Percentiles rank a stretch among this genome's conserved stretches.
phyloP scores from a whole-genome alignment of 1,140 invertebrate species.

The Bombus picipes region DNA sequence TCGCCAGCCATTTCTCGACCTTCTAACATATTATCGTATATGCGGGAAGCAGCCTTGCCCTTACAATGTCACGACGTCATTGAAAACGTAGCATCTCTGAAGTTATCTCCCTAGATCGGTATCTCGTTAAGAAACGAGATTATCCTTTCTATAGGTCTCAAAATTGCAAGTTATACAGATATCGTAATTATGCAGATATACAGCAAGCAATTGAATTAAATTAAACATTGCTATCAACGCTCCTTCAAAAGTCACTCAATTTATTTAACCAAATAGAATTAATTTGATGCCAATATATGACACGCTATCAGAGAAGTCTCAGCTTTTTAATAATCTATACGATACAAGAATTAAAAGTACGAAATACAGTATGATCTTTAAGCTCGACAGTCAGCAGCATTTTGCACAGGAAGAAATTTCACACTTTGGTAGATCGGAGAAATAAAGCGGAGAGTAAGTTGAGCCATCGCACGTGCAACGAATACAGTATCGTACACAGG shows the following conservation, averaged over 20 bases:
- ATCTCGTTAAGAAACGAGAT: background rate
- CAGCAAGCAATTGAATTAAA: background rate
- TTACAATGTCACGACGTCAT: background rate
- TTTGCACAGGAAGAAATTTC: background rate
- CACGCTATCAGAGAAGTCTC: background rate
- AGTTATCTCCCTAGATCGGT: background rate
- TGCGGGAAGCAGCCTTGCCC: fast-evolving
- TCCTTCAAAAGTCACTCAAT: background rate
- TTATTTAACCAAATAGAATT: background rate
- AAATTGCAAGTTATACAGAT: too few species aligned
- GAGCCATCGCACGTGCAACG: conserved; percentile 51
- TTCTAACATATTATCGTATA: background rate
- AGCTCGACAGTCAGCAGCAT: background rate
- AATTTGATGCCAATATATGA: fast-evolving
- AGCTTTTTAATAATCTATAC: background rate
- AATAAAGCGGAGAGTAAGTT: conserved; percentile 61
- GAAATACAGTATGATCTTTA: conserved; percentile 6
- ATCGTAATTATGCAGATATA: background rate
- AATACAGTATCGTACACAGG: conserved; percentile 64
- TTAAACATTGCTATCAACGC: background rate
- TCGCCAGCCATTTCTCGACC: background rate
- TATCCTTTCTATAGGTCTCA: background rate
- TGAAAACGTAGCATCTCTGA: background rate
- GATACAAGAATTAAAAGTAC: background rate
- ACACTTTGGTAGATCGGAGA: conserved; percentile 35